Percentiles rank a stretch among this genome's conserved stretches.
phyloP scores from a whole-genome alignment of 64 coral and sea anemone species.

The Porites lutea region DNA sequence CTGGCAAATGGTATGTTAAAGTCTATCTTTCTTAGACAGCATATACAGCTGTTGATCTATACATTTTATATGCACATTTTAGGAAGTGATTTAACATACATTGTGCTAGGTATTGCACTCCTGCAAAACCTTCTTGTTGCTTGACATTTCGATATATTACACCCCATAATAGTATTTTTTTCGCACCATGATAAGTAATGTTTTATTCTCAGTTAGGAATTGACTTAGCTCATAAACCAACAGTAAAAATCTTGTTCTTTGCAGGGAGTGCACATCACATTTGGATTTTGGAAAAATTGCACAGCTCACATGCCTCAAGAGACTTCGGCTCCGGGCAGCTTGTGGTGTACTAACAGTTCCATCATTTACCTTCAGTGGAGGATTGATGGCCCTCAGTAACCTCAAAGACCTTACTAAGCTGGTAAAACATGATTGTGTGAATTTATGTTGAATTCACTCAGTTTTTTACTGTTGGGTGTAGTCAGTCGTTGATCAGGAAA shows the following conservation, averaged over 20 bases:
- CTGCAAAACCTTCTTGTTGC: not conserved
- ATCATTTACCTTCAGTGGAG: slow-evolving; percentile 69
- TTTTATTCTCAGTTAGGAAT: too few relatives aligned
- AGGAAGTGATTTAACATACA: too few relatives aligned
- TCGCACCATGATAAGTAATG: too few relatives aligned
- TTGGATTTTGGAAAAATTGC: slow-evolving; percentile 65
- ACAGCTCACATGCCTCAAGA: slow-evolving; percentile 39
- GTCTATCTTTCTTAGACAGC: too few relatives aligned
- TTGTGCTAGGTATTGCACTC: too few relatives aligned
- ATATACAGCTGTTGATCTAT: too few relatives aligned
- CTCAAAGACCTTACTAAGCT: slow-evolving; percentile 61
- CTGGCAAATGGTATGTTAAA: slow-evolving; percentile 42
- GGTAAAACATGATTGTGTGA: slow-evolving; percentile 9
- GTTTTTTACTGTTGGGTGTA: too few relatives aligned
- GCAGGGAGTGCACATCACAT: slow-evolving; percentile 47
- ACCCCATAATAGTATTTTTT: too few relatives aligned
- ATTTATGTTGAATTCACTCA: not conserved
- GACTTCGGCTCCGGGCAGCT: slow-evolving; percentile 60
- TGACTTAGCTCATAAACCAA: too few relatives aligned
- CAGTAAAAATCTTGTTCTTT: not conserved
- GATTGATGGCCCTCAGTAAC: slow-evolving; percentile 28
- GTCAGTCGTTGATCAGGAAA: too few relatives aligned
- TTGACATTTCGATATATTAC: too few relatives aligned
- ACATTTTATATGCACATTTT: too few relatives aligned
- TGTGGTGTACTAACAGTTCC: slow-evolving; percentile 55